A percentile compares a stretch with the other conserved stretches of the same genome.
phyloP scores from a whole-genome alignment of 2,888 invertebrate species.

The Cancer borealis region DNA sequence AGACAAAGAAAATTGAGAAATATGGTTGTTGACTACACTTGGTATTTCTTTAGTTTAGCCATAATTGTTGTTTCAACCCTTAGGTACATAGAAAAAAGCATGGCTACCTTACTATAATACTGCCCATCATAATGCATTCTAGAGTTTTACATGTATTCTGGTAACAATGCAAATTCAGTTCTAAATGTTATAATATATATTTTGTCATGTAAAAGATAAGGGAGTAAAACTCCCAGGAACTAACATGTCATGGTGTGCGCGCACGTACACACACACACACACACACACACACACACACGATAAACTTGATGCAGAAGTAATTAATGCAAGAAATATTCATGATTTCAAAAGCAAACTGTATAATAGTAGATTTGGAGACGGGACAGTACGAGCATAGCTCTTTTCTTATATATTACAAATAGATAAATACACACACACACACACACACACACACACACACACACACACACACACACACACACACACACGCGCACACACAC shows the following conservation, averaged over 20 bases:
- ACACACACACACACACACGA: constrained; percentile 15
- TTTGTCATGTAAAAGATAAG: not conserved
- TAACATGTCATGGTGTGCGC: not conserved
- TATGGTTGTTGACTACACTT: not conserved
- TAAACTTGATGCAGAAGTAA: no score
- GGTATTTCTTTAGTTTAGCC: not conserved
- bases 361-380: no score
- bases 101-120: constrained; percentile 28
- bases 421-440: no score
- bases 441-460: not conserved
- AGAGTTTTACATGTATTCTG: not conserved
- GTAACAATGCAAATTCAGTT: not conserved
- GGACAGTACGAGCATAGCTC: no score
- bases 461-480: not conserved
- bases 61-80: not conserved
- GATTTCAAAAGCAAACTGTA: no score
- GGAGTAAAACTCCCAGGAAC: not conserved
- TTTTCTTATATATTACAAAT: no score
- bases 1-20: not conserved
- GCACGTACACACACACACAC: not conserved
- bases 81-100: not conserved
- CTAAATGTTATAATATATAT: not conserved
- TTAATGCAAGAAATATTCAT: no score
- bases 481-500: no score
- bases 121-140: not conserved